A percentile compares a stretch with the other conserved stretches of the same genome.
Conservation (phyloP, 2,797 vertebrate genomes). For the Amphiprion clarkii region DNA sequence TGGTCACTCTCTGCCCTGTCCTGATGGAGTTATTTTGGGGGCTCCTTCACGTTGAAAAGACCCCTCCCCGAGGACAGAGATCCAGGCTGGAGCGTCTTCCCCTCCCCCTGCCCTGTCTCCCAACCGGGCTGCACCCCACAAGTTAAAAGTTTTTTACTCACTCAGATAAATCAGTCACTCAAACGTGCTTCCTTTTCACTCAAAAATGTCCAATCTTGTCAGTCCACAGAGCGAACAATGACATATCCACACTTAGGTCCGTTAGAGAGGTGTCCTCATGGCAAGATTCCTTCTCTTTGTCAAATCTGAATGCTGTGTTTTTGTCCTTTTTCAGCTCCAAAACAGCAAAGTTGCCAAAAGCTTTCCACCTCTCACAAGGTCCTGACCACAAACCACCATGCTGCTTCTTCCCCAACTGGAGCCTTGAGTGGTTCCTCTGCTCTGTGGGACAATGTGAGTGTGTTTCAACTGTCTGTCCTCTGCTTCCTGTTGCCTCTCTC, state of each 20-base stretch:
- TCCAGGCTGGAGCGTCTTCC: slow-evolving; percentile 67
- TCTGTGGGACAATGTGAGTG: slow-evolving; percentile 52
- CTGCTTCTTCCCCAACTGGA: slow-evolving; percentile 16
- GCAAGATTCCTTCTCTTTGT: slow-evolving; percentile 29
- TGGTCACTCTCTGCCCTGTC: slow-evolving; percentile 41
- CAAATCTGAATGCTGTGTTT: slow-evolving; percentile 18
- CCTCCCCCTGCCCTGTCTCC: slow-evolving; percentile 73
- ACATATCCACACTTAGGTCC: slow-evolving; percentile 42
- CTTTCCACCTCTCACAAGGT: slow-evolving; percentile 26
- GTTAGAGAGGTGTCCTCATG: slow-evolving; percentile 27
- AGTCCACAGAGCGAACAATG: slow-evolving; percentile 31
- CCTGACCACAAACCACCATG: slow-evolving; percentile 30
- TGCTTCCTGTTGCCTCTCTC: slow-evolving; percentile 59
- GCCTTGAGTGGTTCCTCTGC: slow-evolving; percentile 18
- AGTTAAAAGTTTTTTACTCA: slow-evolving; percentile 65
- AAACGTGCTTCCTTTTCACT: slow-evolving; percentile 27
- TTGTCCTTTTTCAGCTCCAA: slow-evolving; percentile 30
- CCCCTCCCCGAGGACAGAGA: slow-evolving; percentile 70
- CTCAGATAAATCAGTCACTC: slow-evolving; percentile 60
- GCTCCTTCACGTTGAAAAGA: slow-evolving; percentile 68
- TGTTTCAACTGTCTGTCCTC: slow-evolving; percentile 44
- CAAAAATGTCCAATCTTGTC: slow-evolving; percentile 32
- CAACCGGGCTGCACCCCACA: slow-evolving; percentile 42
- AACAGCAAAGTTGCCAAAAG: slow-evolving; percentile 46
- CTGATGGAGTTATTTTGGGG: slow-evolving; percentile 57